phyloP scores from a whole-genome alignment of 2,797 vertebrate genomes.

The Dermochelys coriacea region DNA sequence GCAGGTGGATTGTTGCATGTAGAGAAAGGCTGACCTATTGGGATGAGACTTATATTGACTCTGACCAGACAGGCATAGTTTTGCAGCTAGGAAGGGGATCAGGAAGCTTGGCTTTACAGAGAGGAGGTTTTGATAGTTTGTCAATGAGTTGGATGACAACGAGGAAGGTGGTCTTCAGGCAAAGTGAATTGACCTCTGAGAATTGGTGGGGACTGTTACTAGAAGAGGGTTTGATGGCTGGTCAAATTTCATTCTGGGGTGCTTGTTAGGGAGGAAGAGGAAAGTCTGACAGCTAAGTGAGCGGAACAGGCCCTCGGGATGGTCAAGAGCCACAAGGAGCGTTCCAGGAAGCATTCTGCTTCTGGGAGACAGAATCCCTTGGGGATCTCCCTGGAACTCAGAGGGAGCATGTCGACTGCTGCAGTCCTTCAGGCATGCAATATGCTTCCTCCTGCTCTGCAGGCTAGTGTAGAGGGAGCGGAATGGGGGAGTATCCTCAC shows the following conservation, averaged over 20 bases:
- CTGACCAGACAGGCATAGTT: not conserved
- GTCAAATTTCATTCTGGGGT: not conserved
- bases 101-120: not conserved
- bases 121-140: not conserved
- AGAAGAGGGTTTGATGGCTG: not conserved
- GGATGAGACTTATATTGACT: not conserved
- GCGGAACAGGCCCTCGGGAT: not conserved
- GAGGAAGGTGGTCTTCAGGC: not conserved
- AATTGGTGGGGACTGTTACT: not conserved
- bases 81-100: not conserved
- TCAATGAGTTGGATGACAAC: not conserved
- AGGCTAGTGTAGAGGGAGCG: not conserved
- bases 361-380: not conserved
- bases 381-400: not conserved
- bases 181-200: not conserved
- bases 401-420: not conserved
- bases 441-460: not conserved
- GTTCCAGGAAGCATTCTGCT: not conserved
- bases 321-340: not conserved
- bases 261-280: not conserved
- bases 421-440: not conserved
- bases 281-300: not conserved
- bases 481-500: not conserved
- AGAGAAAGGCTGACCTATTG: not conserved
- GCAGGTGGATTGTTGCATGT: not conserved